Evolutionary conservation across 2,888 invertebrate genomes (phyloP).

Genomic region (Drosophila ezoana): DNA sequence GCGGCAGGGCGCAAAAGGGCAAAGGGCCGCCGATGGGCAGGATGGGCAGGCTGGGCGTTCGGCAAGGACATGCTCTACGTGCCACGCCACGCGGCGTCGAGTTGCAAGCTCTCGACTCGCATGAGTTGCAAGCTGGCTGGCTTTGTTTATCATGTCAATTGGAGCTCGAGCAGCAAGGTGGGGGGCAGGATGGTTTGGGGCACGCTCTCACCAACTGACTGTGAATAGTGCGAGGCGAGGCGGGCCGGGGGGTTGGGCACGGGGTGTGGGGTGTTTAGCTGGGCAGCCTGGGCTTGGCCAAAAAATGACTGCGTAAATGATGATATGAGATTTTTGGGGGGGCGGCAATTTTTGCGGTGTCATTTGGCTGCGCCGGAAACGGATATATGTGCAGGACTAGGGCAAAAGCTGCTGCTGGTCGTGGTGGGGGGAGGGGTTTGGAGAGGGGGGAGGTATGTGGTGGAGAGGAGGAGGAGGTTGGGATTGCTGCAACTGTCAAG

Average conservation of each 20-base stretch:
- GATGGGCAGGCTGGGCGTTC: too few relatives aligned
- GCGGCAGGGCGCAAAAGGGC: constrained; percentile 27
- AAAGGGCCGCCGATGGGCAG: neutral
- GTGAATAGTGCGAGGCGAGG: neutral
- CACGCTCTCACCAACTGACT: neutral
- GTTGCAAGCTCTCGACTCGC: constrained; percentile 58
- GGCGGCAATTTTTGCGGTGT: constrained; percentile 75
- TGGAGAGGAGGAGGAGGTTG: too few relatives aligned
- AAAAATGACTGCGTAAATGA: constrained; percentile 77
- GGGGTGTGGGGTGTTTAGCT: neutral
- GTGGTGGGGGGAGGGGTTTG: neutral
- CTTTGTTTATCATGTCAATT: constrained; percentile 70
- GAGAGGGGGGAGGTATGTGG: neutral
- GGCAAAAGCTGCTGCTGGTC: neutral
- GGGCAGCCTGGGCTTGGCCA: constrained; percentile 35
- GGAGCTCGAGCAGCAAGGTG: neutral
- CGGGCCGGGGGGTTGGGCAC: neutral
- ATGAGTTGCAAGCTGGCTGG: constrained; percentile 68
- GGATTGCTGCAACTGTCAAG: constrained; percentile 44
- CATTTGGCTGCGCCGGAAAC: constrained; percentile 68
- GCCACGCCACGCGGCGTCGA: constrained; percentile 43
- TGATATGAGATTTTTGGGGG: constrained; percentile 73
- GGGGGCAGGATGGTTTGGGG: neutral
- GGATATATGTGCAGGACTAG: constrained; percentile 47
- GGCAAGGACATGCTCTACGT: constrained; percentile 44